phyloP scores from a whole-genome alignment of 1,140 invertebrate species.

The Drosophila elegans region DNA sequence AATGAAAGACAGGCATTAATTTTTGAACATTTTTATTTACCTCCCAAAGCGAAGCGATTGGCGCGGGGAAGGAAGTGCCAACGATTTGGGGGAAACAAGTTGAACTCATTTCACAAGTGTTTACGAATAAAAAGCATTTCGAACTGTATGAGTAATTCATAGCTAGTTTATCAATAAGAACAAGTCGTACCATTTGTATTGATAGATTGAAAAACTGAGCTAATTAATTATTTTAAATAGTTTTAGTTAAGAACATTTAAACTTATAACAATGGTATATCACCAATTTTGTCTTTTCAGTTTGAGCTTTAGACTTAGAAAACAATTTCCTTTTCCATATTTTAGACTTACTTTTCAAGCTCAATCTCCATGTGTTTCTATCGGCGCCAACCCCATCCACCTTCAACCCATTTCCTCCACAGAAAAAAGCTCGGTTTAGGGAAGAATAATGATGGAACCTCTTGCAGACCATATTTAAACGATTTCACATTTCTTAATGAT shows the following conservation, averaged over 20 bases:
- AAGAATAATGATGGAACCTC: constrained; percentile 29
- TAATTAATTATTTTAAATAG: no score
- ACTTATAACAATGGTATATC: no score
- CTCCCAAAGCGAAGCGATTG: constrained; percentile 6
- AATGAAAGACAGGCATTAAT: constrained; percentile 37
- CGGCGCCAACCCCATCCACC: constrained; percentile 29
- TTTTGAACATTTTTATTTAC: constrained; percentile 39
- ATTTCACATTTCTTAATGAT: constrained; percentile 81
- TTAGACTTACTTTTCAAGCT: constrained; percentile 16
- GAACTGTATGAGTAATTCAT: neutral
- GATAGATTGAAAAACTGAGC: no score
- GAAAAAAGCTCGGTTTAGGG: constrained; percentile 64
- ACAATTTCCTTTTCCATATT: neutral
- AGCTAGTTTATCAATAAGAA: neutral
- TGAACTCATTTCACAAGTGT: constrained; percentile 33
- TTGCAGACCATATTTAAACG: constrained; percentile 66
- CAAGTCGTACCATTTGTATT: no score
- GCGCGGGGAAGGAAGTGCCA: constrained; percentile 13
- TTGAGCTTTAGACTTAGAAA: no score
- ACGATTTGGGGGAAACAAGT: constrained; percentile 20
- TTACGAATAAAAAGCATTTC: constrained; percentile 6
- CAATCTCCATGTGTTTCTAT: constrained; percentile 52
- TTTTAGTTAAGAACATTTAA: no score
- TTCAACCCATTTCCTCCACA: constrained; percentile 20
- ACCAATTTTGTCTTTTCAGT: no score